Evolutionary conservation across 2,113 vertebrate genomes (phyloP).

Genomic region (Brachionichthys hirsutus): DNA sequence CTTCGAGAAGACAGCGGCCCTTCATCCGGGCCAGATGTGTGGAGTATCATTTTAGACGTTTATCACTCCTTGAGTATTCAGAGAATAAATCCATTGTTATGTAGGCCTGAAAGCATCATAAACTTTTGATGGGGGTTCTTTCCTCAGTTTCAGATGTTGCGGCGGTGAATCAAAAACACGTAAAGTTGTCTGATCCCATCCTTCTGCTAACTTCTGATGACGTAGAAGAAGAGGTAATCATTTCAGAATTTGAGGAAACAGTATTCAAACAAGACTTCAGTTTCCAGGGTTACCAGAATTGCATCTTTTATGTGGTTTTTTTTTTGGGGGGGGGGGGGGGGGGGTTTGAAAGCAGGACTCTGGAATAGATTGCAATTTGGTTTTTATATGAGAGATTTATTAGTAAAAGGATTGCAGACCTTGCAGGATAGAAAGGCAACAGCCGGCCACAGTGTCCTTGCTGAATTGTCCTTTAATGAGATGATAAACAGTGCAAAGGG

Average conservation of each 20-base stretch:
- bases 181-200: slow-evolving; percentile 8
- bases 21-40: slow-evolving; percentile 43
- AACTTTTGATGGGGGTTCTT: too few species aligned
- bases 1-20: slow-evolving; percentile 42
- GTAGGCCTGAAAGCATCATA: neutral
- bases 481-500: slow-evolving; percentile 16
- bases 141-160: neutral
- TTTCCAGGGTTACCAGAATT: slow-evolving; percentile 69
- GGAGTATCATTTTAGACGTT: slow-evolving; percentile 24
- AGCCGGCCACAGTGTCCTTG: neutral
- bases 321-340: too few species aligned
- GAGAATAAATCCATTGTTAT: neutral
- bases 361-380: slow-evolving; percentile 47
- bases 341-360: slow-evolving; percentile 5
- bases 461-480: neutral
- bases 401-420: too few species aligned
- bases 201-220: neutral
- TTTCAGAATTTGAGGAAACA: slow-evolving; percentile 19
- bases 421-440: neutral
- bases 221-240: slow-evolving; percentile 26
- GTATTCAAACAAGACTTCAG: slow-evolving; percentile 57
- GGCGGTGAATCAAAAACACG: neutral
- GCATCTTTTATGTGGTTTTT: slow-evolving; percentile 21
- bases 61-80: slow-evolving; percentile 6
- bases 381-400: slow-evolving; percentile 21